Conservation (phyloP, 1,140 invertebrate species). For the Aphidius ervi region DNA sequence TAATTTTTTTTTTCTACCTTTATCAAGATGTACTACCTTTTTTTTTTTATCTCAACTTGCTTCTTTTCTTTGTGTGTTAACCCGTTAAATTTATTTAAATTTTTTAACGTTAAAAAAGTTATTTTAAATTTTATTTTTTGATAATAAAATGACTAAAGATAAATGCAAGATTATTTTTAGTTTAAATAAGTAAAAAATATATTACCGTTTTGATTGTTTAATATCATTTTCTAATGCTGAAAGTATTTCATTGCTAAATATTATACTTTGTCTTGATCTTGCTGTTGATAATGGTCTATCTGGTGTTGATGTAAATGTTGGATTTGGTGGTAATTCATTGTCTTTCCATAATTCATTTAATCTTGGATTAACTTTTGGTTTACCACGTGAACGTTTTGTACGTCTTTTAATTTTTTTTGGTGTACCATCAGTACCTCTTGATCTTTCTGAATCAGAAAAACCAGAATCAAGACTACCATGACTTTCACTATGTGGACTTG, state of each 20-base stretch:
- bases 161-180: too few relatives aligned
- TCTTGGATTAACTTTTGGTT: slow-evolving; percentile 14
- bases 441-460: slow-evolving; percentile 53
- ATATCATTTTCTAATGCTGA: too few relatives aligned
- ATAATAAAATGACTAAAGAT: too few relatives aligned
- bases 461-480: slow-evolving; percentile 54
- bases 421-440: slow-evolving; percentile 26
- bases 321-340: slow-evolving; percentile 26
- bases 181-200: too few relatives aligned
- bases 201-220: too few relatives aligned
- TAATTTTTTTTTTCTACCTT: too few relatives aligned
- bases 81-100: too few relatives aligned
- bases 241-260: neutral
- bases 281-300: slow-evolving; percentile 21
- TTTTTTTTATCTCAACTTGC: too few relatives aligned
- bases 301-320: slow-evolving; percentile 42
- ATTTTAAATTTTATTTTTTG: too few relatives aligned
- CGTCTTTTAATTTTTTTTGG: slow-evolving; percentile 21
- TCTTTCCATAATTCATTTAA: slow-evolving; percentile 28
- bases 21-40: too few relatives aligned
- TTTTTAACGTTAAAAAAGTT: too few relatives aligned
- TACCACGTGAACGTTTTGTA: slow-evolving; percentile 19
- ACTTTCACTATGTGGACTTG: slow-evolving; percentile 29
- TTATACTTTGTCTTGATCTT: slow-evolving; percentile 4
- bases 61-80: too few relatives aligned